A percentile compares a stretch with the other conserved stretches of the same genome.
These are phyloP conservation scores for Drosophila paranaensis DNA, from an alignment of 2,888 invertebrate species.

Conservation along the genomic window DNA sequence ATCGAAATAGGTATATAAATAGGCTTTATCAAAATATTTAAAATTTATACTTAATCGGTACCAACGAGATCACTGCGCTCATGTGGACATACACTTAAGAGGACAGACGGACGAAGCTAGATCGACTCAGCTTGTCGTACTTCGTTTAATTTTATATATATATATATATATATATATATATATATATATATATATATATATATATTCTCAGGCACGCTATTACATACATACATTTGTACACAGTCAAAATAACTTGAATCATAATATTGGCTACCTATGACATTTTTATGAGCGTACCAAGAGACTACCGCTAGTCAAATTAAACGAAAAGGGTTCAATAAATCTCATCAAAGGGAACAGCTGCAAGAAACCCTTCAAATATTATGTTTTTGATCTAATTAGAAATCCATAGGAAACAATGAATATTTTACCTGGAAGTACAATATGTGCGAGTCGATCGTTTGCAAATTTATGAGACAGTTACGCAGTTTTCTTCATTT, in stretches of 20 bases:
- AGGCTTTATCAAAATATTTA: too few relatives aligned
- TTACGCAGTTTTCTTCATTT: conserved; percentile 40
- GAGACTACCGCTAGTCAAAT: conserved; percentile 51
- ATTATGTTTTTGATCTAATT: conserved; percentile 56
- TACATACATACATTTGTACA: neutral
- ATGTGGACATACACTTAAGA: neutral
- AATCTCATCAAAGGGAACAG: conserved; percentile 31
- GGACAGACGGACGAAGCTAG: neutral
- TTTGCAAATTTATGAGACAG: conserved; percentile 73
- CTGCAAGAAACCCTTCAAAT: conserved; percentile 34
- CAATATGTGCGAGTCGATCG: conserved; percentile 52
- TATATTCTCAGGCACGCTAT: too few relatives aligned
- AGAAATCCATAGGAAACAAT: conserved; percentile 51
- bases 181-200: too few relatives aligned
- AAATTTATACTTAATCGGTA: neutral
- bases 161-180: too few relatives aligned
- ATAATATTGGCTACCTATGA: conserved; percentile 40
- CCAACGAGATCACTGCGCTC: neutral
- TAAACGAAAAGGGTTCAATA: conserved; percentile 61
- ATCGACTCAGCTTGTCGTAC: too few relatives aligned
- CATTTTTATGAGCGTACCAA: conserved; percentile 36
- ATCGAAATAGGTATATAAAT: too few relatives aligned
- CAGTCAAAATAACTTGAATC: conserved; percentile 17
- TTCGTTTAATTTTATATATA: too few relatives aligned
- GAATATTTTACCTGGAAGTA: conserved; percentile 28